Base-by-base conservation (phyloP, 2,888 invertebrate genomes). In the Drosophila algonquin region DNA sequence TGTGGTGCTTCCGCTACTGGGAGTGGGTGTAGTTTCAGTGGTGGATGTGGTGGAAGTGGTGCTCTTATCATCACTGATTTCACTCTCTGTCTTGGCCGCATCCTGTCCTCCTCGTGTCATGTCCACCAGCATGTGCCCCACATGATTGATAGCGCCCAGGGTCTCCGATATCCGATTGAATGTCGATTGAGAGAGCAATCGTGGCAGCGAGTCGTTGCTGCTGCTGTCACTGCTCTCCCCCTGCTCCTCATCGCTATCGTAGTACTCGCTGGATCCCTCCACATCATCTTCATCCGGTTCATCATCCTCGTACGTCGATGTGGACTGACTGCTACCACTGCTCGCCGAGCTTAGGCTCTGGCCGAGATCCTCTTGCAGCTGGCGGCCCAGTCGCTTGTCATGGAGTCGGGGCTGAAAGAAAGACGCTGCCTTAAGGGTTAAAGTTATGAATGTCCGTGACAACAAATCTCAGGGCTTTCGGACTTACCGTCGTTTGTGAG, bases 61-160 rank as follows among this genome's bases (percentile, higher is more conserved):
- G 10, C 32, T 58, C 5, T n/a, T 63, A 0, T 59, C 60, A 51
- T 46, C 60, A 16, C 53, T 68, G 18, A 44, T 55, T 18, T 52
- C 54, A 21, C 58, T 76, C 24, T 80, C 84, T 5, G 73, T 18
- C 59, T 77, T 86, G 24, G 55, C 59, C 52, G 50, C 72, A n/a
- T 90, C 90, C 62, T 91, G 90, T 1, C 93, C 92, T 1, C 92
- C 92, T 9, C 95, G 92, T 0, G 95, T 97, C 94, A 96, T 96
- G 85, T 97, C 97, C 0, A 97, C 96, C 76, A 97, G 93, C 90
- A 96, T 96, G 89, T 95, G 95, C 0, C 97, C 97, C 0, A 97
- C 96, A 1, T 97, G 97, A 79, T 97, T 97, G 16, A 97, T 93
- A 4, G 97, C 97, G 40, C 97, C 97, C 44, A 94, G 89, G 1